Evolutionary conservation across 2,888 invertebrate species (phyloP).

Genomic region (Globia sparganii): DNA sequence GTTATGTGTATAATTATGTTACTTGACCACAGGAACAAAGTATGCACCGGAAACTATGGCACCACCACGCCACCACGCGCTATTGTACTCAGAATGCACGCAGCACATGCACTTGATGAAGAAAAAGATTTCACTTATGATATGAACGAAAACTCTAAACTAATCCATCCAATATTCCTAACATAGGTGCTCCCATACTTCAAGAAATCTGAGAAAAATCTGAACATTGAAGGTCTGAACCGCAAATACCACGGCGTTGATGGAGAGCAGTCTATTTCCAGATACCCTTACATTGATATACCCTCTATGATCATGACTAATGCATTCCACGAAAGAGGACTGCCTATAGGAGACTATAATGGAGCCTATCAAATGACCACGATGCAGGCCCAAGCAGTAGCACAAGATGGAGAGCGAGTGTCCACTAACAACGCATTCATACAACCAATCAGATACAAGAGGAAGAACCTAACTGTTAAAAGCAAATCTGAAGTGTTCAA

Average conservation of each 20-base stretch:
- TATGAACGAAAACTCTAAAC: neutral
- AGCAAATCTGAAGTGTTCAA: conserved; percentile 88
- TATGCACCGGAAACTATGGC: neutral
- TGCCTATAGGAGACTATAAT: conserved; percentile 90
- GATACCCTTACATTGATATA: conserved; percentile 90
- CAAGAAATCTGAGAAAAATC: conserved; percentile 91
- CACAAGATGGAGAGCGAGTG: conserved; percentile 89
- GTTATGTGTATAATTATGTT: too few species aligned
- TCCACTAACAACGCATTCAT: conserved; percentile 92
- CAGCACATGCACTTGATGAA: neutral
- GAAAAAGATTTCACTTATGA: neutral
- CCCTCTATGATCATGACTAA: conserved; percentile 89
- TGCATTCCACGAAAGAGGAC: conserved; percentile 90
- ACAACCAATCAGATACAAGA: conserved; percentile 90
- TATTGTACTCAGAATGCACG: neutral
- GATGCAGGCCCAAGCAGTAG: conserved; percentile 90
- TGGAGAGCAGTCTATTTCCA: conserved; percentile 91
- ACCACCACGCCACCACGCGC: neutral
- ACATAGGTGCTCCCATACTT: conserved; percentile 92
- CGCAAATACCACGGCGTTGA: conserved; percentile 90
- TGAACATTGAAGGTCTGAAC: conserved; percentile 86
- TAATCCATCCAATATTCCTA: conserved; percentile 5
- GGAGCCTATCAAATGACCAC: conserved; percentile 89
- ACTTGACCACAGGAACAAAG: neutral
- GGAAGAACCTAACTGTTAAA: conserved; percentile 87